Base-by-base conservation (phyloP, 2,888 invertebrate genomes). In the Callyntrura sp. region DNA sequence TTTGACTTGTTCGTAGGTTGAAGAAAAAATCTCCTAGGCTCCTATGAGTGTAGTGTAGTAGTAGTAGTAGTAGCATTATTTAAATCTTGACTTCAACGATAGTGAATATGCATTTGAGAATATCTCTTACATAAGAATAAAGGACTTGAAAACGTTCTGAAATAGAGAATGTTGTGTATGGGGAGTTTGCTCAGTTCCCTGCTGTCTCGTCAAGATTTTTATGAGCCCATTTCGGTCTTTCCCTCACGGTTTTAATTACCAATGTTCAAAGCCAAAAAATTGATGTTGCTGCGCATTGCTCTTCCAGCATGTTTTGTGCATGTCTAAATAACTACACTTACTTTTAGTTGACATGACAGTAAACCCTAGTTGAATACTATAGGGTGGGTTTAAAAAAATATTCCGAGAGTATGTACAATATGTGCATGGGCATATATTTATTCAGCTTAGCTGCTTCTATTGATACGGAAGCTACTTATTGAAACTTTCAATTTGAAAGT, bases 221-320 rank as follows among this genome's bases (percentile, higher is more conserved):
- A 88, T 81, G 88, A 88, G 88, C 82, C 82, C 88, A 83, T 88
- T 88, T 88, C 88, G 88, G 82, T 88, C 82, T 88, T 87, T 83
- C 83, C 88, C 62, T 88, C 88, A 88, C 83, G 62, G 20, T 88
- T 70, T 88, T 88, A 88, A 88, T 88, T 88, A 88, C 88, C 88
- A 60, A 81, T 79, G 62, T 62, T 86, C 76, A 76, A 57, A 65
- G 78, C 79, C 79, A 78, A n/a, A 68, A 79, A 65, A 45, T 85
- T 25, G 83, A 20, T 55, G 48, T 68, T 57, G 43, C 25, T 55
- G 78, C n/a, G n/a, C 9, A n/a, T n/a, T n/a, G n/a, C n/a, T n/a
- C n/a, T 55, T 43, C 8, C 12, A 43, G 28, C 35, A 28, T 5
- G 25, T 17, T 65, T 57, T 57, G n/a, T 57, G 11, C 55, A 55